Conservation (phyloP, 2,797 vertebrate species). For the Acanthurus lineatus region DNA sequence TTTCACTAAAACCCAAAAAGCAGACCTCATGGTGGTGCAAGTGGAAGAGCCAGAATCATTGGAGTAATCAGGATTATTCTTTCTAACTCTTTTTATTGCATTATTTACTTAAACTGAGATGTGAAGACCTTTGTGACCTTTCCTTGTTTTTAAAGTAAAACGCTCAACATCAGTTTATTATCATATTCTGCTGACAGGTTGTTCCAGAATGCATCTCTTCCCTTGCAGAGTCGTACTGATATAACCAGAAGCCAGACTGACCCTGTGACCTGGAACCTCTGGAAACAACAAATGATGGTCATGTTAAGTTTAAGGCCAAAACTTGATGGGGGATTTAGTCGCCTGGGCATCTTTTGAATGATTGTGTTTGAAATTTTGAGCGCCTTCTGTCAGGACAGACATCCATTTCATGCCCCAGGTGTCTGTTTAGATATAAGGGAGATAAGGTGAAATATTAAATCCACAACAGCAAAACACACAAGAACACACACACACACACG, state of each 20-base stretch:
- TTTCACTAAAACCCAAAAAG: no score
- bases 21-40: no score
- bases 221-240: not conserved
- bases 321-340: slow-evolving; percentile 13
- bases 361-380: slow-evolving; percentile 49
- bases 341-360: slow-evolving; percentile 2
- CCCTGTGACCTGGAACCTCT: slow-evolving; percentile 11
- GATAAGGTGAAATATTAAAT: slow-evolving; percentile 66
- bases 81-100: not conserved
- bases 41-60: no score
- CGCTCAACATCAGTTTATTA: not conserved
- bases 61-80: no score
- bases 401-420: slow-evolving; percentile 72
- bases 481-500: slow-evolving; percentile 13
- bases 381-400: slow-evolving; percentile 52
- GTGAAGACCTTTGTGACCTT: not conserved
- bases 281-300: slow-evolving; percentile 14
- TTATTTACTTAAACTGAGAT: not conserved
- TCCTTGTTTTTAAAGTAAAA: not conserved
- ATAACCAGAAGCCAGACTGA: slow-evolving; percentile 5
- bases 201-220: slow-evolving; percentile 5
- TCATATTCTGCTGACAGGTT: not conserved
- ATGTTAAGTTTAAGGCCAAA: slow-evolving; percentile 28
- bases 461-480: slow-evolving; percentile 35
- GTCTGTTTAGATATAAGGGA: slow-evolving; percentile 54